phyloP scores from a whole-genome alignment of 2,888 invertebrate genomes.

The Glomeris marginata region DNA sequence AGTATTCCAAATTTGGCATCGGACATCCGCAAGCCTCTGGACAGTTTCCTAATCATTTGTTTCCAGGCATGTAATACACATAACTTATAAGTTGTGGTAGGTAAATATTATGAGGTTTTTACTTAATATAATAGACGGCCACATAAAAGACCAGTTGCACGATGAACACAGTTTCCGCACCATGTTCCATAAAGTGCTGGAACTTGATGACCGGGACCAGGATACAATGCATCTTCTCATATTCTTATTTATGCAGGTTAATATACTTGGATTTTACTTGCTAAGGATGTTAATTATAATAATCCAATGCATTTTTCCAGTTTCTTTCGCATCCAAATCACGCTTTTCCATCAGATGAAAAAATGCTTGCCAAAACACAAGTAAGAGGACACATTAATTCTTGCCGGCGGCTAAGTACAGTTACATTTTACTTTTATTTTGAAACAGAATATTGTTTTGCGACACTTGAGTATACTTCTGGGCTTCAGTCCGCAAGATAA shows the following conservation, averaged over 20 bases:
- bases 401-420: not conserved
- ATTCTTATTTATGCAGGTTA: conserved; percentile 72
- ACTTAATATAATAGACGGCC: conserved; percentile 43
- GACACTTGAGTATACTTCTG: conserved; percentile 78
- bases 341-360: conserved; percentile 77
- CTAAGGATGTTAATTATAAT: conserved; percentile 9
- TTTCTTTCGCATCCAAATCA: conserved; percentile 71
- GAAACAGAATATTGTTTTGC: conserved; percentile 64
- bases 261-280: not conserved
- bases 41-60: conserved; percentile 30
- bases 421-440: conserved; percentile 10
- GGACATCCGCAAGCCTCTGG: conserved; percentile 43
- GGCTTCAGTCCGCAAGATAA: conserved; percentile 87
- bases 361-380: conserved; percentile 50
- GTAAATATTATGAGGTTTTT: not conserved
- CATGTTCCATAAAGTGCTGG: conserved; percentile 72
- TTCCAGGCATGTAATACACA: conserved; percentile 25
- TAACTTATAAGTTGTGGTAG: not conserved
- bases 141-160: conserved; percentile 70
- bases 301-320: conserved; percentile 29
- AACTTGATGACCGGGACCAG: conserved; percentile 83
- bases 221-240: conserved; percentile 90
- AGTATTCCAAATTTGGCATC: conserved; percentile 79
- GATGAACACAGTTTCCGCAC: conserved; percentile 63
- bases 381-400: conserved; percentile 19